Conservation (phyloP, 2,888 invertebrate genomes). For the Pelosia muscerda region DNA sequence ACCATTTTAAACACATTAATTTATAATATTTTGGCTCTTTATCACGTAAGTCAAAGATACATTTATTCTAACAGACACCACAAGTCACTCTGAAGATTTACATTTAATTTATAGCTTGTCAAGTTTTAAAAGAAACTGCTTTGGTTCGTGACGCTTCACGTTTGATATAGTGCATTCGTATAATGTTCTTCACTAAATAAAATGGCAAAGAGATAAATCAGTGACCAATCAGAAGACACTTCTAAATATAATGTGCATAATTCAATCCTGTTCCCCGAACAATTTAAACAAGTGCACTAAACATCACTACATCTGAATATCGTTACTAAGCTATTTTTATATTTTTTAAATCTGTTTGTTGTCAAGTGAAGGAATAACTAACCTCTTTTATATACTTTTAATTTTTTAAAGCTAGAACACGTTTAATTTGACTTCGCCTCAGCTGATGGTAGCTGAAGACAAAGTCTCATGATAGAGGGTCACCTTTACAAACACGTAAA, state of each 20-base stretch:
- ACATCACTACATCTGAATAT: slow-evolving; percentile 13
- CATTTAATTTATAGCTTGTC: not conserved
- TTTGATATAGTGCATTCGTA: slow-evolving; percentile 20
- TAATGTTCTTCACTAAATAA: slow-evolving; percentile 30
- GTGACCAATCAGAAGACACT: slow-evolving; percentile 38
- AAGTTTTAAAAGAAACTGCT: not conserved
- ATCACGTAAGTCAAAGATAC: not conserved
- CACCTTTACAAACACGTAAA: too few relatives aligned
- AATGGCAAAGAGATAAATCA: slow-evolving; percentile 40
- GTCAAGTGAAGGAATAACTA: not conserved
- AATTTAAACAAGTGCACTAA: slow-evolving; percentile 15
- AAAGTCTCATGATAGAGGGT: too few relatives aligned
- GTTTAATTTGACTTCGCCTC: too few relatives aligned
- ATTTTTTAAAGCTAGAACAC: too few relatives aligned
- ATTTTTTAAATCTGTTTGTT: slow-evolving; percentile 10
- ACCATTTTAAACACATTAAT: too few relatives aligned
- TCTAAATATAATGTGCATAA: slow-evolving; percentile 40
- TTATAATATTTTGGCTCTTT: too few relatives aligned
- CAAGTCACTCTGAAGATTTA: not conserved
- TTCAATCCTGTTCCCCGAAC: slow-evolving; percentile 40
- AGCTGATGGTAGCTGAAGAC: too few relatives aligned
- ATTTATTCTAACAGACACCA: slow-evolving; percentile 1
- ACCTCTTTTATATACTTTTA: too few relatives aligned
- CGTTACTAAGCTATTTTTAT: slow-evolving; percentile 11
- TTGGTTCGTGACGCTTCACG: slow-evolving; percentile 15